Base-by-base conservation (phyloP, 2,888 invertebrate genomes). In the Panorpa germanica region DNA sequence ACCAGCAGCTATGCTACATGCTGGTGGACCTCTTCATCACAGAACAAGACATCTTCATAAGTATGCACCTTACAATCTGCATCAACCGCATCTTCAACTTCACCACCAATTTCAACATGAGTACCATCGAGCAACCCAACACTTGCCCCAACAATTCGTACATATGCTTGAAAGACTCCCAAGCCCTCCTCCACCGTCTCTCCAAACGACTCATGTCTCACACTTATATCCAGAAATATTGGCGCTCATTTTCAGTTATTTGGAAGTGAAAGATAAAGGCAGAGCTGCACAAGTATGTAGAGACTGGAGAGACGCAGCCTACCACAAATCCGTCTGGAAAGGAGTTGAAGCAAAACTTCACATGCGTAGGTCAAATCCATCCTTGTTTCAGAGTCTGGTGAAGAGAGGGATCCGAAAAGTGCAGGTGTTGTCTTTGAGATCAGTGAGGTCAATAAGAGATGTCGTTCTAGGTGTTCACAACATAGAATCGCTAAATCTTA, bases 261-360 rank as follows among this genome's bases (percentile, higher is more conserved):
- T 93, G 49, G 77, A 83, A 31, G 82, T 88, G 24, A 62, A 75
- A 41, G 91, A 90, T 55, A 72, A 85, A 48, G 91, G 91, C 3
- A 64, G 82, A 24, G 90, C 80, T 12, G 85, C 90, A 3, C 86
- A 86, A 56, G 88, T 90, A 37, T 85, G 83, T 52, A 65, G 70
- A 33, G 61, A 78, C 34, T 93, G 91, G 90, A 61, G 86, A 35
- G 90, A 91, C 47, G 90, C 90, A 25, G 80, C 85, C 17, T 90
- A 91, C 54, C 76, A 82, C 43, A 77, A 85, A 43, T 80, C 80
- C 22, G 88, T 93, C 12, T 93, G 93, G 93, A 71, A 83, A 41
- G 86, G 86, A 30, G 86, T 88, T 18, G 86, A 88, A 49, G 90
- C 91, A 2, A 78, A 82, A 42, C 55, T 93, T 37, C 91, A 93